Evolutionary conservation across 2,113 vertebrate species (phyloP).

Genomic region (Neoarius graeffei): DNA sequence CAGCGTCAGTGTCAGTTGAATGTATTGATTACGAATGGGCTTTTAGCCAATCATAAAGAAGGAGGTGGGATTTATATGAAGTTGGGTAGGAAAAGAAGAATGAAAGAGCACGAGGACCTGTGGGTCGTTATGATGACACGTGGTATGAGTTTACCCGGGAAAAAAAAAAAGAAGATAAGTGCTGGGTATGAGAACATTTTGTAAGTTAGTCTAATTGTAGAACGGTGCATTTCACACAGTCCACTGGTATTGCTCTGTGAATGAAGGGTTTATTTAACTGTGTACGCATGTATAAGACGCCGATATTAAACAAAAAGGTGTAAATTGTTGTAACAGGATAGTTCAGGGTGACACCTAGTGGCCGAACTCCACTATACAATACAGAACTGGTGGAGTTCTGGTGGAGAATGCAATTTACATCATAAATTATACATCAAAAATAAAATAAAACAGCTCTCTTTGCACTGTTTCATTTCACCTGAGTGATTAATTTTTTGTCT

Average conservation of each 20-base stretch:
- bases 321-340: neutral
- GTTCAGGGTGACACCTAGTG: conserved; percentile 42
- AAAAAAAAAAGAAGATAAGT: neutral
- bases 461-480: neutral
- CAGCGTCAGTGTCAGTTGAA: neutral
- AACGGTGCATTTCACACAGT: neutral
- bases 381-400: neutral
- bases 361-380: neutral
- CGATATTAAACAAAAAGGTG: neutral
- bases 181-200: neutral
- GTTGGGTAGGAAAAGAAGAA: neutral
- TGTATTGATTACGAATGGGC: neutral
- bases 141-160: conserved; percentile 55
- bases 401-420: neutral
- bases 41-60: neutral
- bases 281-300: neutral
- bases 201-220: neutral
- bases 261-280: neutral
- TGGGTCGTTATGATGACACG: conserved; percentile 61
- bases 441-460: too few species aligned
- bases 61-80: neutral
- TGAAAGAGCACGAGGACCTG: conserved; percentile 25
- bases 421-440: neutral
- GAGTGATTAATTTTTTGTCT: neutral
- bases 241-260: neutral